A percentile compares a stretch with the other conserved stretches of the same genome.
Conservation (phyloP, 2,888 invertebrate genomes). For the Oxyteleia sp. region DNA sequence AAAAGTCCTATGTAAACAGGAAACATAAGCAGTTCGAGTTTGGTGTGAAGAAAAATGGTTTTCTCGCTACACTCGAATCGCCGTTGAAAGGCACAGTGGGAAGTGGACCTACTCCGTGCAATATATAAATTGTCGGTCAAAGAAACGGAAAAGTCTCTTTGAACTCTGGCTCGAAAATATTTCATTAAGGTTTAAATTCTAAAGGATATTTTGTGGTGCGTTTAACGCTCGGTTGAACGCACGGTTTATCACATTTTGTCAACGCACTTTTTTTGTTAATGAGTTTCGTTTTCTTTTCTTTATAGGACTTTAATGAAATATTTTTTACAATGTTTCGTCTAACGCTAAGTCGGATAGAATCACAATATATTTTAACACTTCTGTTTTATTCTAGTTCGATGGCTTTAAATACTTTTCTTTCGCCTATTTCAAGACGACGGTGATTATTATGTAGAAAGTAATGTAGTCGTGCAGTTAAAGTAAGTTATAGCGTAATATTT, state of each 20-base stretch:
- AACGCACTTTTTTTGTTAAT: slow-evolving; percentile 9
- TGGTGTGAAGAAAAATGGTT: slow-evolving; percentile 28
- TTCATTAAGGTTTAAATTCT: slow-evolving; percentile 41
- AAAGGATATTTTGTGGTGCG: slow-evolving; percentile 54
- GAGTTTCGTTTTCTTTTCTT: neutral
- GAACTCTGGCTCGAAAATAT: slow-evolving; percentile 39
- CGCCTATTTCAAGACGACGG: no score
- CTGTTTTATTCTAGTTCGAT: no score
- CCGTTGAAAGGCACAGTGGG: slow-evolving; percentile 45
- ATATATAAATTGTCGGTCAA: slow-evolving; percentile 47
- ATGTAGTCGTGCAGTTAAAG: no score
- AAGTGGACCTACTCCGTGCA: slow-evolving; percentile 29
- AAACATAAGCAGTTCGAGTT: slow-evolving; percentile 29
- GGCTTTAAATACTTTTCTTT: no score
- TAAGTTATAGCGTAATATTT: no score
- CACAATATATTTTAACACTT: no score
- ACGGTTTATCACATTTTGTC: slow-evolving; percentile 39
- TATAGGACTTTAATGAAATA: slow-evolving; percentile 27
- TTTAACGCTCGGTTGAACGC: slow-evolving; percentile 32
- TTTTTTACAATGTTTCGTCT: slow-evolving; percentile 9
- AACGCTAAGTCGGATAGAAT: slow-evolving; percentile 10
- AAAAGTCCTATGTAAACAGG: slow-evolving; percentile 51
- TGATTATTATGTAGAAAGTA: no score
- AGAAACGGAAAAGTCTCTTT: slow-evolving; percentile 33
- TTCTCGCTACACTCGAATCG: slow-evolving; percentile 20